These are phyloP conservation scores for Madoqua kirkii DNA, from an alignment of 2,113 vertebrate genomes.

Conservation along the genomic window DNA sequence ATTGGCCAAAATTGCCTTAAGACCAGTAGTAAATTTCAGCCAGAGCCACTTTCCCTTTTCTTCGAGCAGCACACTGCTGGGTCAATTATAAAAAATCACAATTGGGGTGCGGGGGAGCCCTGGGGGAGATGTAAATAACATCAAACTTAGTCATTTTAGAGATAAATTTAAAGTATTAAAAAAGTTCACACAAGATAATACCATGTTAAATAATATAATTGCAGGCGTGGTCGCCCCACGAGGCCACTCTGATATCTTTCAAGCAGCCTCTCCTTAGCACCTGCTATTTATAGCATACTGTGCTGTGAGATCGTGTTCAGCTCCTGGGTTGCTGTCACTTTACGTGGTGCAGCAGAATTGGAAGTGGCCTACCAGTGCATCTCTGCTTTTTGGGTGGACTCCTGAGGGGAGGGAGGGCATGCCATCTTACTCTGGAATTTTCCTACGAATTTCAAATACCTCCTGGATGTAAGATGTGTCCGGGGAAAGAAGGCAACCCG, in stretches of 20 bases:
- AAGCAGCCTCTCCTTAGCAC: rapidly evolving
- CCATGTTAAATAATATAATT: neutral
- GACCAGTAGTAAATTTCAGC: neutral
- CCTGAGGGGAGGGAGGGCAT: neutral
- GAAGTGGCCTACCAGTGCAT: neutral
- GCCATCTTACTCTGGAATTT: neutral
- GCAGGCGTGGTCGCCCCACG: neutral
- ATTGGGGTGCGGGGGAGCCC: neutral
- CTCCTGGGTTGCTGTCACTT: neutral
- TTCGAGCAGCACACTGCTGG: neutral
- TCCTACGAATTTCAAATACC: neutral
- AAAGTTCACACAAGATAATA: neutral
- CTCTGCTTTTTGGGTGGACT: neutral
- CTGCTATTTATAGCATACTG: rapidly evolving
- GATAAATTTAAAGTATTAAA: neutral
- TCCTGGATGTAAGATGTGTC: neutral
- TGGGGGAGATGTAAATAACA: neutral
- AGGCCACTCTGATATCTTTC: neutral
- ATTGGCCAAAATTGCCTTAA: neutral
- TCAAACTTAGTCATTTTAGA: neutral
- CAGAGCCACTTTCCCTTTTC: neutral
- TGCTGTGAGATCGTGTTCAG: neutral
- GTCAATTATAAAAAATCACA: neutral
- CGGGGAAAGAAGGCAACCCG: too few species aligned
- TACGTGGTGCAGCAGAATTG: neutral